Percentiles rank a stretch among this genome's conserved stretches.
Evolutionary conservation across 1,140 invertebrate genomes (phyloP).

Genomic region (Drosophila mojavensis): DNA sequence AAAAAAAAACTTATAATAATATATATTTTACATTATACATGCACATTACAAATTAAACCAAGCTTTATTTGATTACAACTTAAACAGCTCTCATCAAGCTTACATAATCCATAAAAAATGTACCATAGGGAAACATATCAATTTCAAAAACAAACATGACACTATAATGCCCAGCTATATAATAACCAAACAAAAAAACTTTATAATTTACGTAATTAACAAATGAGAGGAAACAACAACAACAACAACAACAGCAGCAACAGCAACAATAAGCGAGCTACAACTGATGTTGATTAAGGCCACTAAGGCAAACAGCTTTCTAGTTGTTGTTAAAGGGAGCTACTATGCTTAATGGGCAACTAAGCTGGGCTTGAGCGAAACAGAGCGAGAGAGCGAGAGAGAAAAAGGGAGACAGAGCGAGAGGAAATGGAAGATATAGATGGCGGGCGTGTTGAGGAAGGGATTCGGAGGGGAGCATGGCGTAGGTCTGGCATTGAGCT

Average conservation of each 20-base stretch:
- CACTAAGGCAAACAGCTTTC: constrained; percentile 43
- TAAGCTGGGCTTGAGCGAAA: not conserved
- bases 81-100: too few species aligned
- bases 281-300: constrained; percentile 63
- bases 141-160: not conserved
- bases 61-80: not conserved
- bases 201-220: constrained; percentile 6
- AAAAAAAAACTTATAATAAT: too few species aligned
- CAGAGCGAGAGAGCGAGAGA: not conserved
- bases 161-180: constrained; percentile 1
- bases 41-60: too few species aligned
- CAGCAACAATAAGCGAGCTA: constrained; percentile 9
- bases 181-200: not conserved
- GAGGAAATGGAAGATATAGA: not conserved
- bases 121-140: not conserved
- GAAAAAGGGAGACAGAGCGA: not conserved
- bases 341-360: constrained; percentile 12
- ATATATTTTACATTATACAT: too few species aligned
- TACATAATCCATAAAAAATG: not conserved
- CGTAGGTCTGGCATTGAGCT: too few species aligned
- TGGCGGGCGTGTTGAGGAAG: not conserved
- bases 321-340: constrained; percentile 45
- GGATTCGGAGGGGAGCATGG: too few species aligned
- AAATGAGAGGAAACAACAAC: not conserved
- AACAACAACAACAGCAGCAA: constrained; percentile 2